Conservation (phyloP, 1,140 invertebrate species). For the Forficula auricularia region DNA sequence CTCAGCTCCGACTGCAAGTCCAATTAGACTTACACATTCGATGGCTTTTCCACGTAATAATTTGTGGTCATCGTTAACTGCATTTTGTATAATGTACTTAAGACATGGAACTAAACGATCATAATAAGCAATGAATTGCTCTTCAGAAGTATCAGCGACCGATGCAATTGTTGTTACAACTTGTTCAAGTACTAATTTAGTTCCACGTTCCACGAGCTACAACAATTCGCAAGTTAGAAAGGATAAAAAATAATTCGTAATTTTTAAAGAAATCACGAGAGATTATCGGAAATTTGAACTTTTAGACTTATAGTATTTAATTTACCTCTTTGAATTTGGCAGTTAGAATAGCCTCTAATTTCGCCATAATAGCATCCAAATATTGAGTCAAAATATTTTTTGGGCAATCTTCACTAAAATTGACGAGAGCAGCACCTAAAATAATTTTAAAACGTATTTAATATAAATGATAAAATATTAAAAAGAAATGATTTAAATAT, state of each 20-base stretch:
- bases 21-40: slow-evolving; percentile 97
- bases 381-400: slow-evolving; percentile 84
- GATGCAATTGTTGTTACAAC: slow-evolving; percentile 95
- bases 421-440: slow-evolving; percentile 75
- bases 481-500: background rate
- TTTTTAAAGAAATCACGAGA: too few species aligned
- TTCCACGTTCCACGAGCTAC: slow-evolving; percentile 75
- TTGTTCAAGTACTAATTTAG: slow-evolving; percentile 93
- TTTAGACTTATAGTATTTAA: slow-evolving; percentile 3
- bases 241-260: background rate
- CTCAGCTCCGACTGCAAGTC: slow-evolving; percentile 87
- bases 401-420: slow-evolving; percentile 98
- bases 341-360: slow-evolving; percentile 77
- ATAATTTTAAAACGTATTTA: slow-evolving; percentile 8
- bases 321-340: slow-evolving; percentile 79
- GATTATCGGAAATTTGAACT: slow-evolving; percentile 7
- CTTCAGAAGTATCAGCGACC: slow-evolving; percentile 95
- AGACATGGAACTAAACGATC: slow-evolving; percentile 85
- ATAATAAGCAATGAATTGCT: slow-evolving; percentile 77
- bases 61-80: slow-evolving; percentile 68
- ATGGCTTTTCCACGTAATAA: slow-evolving; percentile 88
- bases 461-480: background rate
- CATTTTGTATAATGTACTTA: slow-evolving; percentile 94
- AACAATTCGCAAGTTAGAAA: slow-evolving; percentile 11
- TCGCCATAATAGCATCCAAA: slow-evolving; percentile 75